These are phyloP conservation scores for Phocides pigmalion DNA, from an alignment of 1,140 invertebrate genomes.

Conservation along the genomic window DNA sequence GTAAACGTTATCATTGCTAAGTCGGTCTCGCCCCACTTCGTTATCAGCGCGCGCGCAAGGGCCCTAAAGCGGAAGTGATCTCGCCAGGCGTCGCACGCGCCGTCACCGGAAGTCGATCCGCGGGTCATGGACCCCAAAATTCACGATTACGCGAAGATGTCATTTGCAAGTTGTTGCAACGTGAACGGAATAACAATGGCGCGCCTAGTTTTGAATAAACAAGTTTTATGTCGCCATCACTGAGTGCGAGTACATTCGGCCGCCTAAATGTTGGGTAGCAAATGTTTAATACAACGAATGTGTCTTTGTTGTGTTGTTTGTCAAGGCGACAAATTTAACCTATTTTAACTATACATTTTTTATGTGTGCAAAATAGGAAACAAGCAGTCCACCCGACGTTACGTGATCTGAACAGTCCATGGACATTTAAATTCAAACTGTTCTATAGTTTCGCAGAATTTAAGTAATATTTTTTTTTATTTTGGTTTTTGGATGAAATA, in stretches of 20 bases:
- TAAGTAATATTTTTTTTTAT: too few species aligned
- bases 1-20: constrained; percentile 23
- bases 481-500: too few species aligned
- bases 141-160: constrained; percentile 59
- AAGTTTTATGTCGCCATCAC: constrained; percentile 38
- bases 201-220: constrained; percentile 57
- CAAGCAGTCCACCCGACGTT: too few species aligned
- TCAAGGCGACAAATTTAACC: too few species aligned
- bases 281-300: neutral
- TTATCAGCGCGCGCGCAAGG: constrained; percentile 54
- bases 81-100: constrained; percentile 45
- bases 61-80: constrained; percentile 56
- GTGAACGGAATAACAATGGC: constrained; percentile 58
- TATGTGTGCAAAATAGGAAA: too few species aligned
- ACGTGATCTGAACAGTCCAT: too few species aligned
- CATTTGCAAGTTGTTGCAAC: constrained; percentile 58
- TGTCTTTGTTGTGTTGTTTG: neutral
- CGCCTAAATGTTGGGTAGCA: neutral
- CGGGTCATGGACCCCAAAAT: constrained; percentile 59
- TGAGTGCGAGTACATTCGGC: constrained; percentile 16
- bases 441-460: too few species aligned
- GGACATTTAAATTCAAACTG: too few species aligned
- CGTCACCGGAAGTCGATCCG: constrained; percentile 49
- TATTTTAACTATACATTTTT: too few species aligned
- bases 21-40: constrained; percentile 48